Evolutionary conservation across 2,113 vertebrate species (phyloP), one percentile per base, ranked within the genome.

Genomic region (Geococcyx californianus): DNA sequence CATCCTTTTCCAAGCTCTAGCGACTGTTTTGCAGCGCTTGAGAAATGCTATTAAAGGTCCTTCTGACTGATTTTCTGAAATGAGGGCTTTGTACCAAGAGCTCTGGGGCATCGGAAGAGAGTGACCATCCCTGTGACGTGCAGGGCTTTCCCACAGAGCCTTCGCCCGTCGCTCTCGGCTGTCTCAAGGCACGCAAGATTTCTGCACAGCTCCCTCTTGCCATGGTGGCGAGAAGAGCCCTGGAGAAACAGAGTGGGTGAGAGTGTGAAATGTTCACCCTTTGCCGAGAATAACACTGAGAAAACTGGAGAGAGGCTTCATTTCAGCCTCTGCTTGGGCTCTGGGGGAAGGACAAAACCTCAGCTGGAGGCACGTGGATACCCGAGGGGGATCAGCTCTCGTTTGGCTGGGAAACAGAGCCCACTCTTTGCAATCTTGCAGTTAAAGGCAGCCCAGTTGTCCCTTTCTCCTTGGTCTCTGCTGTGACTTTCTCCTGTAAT

Each of bases 71-170:
- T n/a, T 55, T 72, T 40, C 54, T 67, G 47, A 79, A 54, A 78
- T 60, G 31, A 3, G 26, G 10, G 16, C 26, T 34, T 77, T 73
- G 25, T 4, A 52, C 31, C 21, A 10, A 38, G 58, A 58, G 72
- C 25, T 23, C 20, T 0, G 0, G 25, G 20, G n/a, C 42, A 44
- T 29, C 40, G 14, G 51, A 40, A 49, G 77, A n/a, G 12, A 42
- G 45, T n/a, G 38, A 26, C 40, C 38, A 24, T 34, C 51, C 54
- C 60, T 42, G 3, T 0, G 2, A 28, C 26, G 11, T 0, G 1
- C 21, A 24, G 29, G 4, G 52, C 29, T 67, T 40, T 26, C 23
- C 66, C 17, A 7, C 21, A 9, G 29, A 33, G 59, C 54, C 11
- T 67, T 49, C 60, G 25, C 33, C 45, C 25, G 0, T 49, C 23